Evolutionary conservation across 2,797 vertebrate genomes (phyloP).

Genomic region (Anguilla anguilla): DNA sequence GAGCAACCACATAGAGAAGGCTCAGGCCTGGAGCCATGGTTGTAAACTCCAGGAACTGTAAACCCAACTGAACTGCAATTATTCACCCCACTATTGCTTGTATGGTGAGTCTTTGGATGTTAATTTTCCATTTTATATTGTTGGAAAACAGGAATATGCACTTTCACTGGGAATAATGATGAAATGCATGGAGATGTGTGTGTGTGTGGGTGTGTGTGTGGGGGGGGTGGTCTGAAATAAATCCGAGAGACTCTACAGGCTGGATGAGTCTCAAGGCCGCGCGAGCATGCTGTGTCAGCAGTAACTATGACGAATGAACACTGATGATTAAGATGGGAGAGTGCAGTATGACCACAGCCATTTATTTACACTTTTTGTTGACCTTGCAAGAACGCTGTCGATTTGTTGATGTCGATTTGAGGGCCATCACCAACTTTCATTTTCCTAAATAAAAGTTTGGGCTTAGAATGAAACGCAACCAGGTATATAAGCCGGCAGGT

Average conservation of each 20-base stretch:
- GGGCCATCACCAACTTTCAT: no score
- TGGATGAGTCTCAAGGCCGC: neutral
- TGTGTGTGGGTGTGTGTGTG: neutral
- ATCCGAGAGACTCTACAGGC: neutral
- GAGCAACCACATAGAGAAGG: neutral
- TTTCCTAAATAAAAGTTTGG: no score
- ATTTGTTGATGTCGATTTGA: neutral
- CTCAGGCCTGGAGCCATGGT: neutral
- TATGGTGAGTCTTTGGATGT: neutral
- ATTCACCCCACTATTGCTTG: neutral
- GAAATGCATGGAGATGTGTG: neutral
- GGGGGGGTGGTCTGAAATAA: neutral
- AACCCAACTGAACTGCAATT: neutral
- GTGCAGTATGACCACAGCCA: neutral
- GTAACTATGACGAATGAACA: neutral
- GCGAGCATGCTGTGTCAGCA: neutral
- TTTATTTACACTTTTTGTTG: neutral
- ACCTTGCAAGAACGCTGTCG: neutral
- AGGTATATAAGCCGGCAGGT: no score
- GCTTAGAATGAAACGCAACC: no score
- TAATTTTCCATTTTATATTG: neutral
- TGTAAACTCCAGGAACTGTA: neutral
- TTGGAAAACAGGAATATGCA: neutral
- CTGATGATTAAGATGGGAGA: neutral
- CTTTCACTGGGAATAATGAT: neutral